Evolutionary conservation across 1,140 invertebrate genomes (phyloP), one percentile per base, ranked within the genome.

Genomic region (Cydia pomonella): DNA sequence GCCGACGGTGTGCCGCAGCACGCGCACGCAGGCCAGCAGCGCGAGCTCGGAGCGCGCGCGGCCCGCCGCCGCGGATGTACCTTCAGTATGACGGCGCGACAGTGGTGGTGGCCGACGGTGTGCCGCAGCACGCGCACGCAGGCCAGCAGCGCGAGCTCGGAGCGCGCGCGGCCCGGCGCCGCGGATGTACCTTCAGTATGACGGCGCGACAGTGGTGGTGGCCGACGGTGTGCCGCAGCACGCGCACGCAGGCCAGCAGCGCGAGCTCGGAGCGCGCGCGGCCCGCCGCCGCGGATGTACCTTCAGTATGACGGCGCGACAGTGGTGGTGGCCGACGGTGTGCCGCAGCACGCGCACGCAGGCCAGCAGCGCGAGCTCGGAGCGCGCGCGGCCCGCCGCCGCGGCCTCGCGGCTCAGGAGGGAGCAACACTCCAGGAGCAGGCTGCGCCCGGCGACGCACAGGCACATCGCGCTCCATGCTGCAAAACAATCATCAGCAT

Each of bases 131-230:
- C 73, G 3, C 81, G 73, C 29, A 87, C 72, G 1, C 73, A 75
- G 25, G 74, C 74, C 47, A 78, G 47, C 66, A 88, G 76, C 18
- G 84, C 66, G 2, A 64, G 9, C 27, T 62, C 23, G 23, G 77
- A 59, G 7, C 81, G 82, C 6, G 83, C 47, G 0, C 82, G 79
- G 9, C 76, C 41, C 12, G 18, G n/a, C 21, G 76, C 69, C 10
- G 79, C 64, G 23, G 86, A n/a, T n/a, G n/a, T n/a, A n/a, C n/a
- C n/a, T n/a, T n/a, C n/a, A n/a, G n/a, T n/a, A n/a, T 75, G 23
- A 85, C 72, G 6, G 85, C 74, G 9, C 90, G 77, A 74, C 87
- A 89, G 72, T 91, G 90, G 12, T 89, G 86, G 72, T 92, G 84
- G 21, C 77, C 12, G 7, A 79, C 29, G 73, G 80, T 81, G 33